Conservation (phyloP, 2,113 vertebrate genomes). For the Caretta caretta region DNA sequence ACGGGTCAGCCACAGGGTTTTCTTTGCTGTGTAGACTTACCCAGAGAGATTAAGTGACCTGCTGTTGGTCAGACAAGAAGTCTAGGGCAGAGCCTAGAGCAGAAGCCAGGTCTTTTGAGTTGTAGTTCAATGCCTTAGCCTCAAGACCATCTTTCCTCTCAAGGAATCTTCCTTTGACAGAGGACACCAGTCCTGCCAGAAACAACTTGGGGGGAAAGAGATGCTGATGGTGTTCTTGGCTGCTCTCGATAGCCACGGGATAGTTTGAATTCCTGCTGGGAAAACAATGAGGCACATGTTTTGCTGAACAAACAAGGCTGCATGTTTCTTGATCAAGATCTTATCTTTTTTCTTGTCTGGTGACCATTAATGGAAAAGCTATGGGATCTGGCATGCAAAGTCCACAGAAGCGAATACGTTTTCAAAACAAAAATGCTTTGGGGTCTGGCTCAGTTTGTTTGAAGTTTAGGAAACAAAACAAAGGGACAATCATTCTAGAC, state of each 20-base stretch:
- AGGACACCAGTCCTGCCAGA: background rate
- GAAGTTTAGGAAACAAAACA: background rate
- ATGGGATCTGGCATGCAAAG: background rate
- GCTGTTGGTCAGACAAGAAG: background rate
- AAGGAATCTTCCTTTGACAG: accelerated
- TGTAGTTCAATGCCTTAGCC: background rate
- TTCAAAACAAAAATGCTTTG: background rate
- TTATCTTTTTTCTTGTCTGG: conserved; percentile 12
- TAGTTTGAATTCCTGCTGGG: conserved; percentile 10
- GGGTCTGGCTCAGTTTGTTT: background rate
- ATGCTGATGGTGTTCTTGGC: background rate
- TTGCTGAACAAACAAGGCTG: conserved; percentile 3
- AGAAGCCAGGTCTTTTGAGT: background rate
- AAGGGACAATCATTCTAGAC: background rate
- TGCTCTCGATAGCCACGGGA: conserved; percentile 43
- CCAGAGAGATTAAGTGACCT: background rate
- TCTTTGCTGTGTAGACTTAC: background rate
- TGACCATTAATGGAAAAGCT: conserved; percentile 44
- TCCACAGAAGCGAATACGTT: background rate
- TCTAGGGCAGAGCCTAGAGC: accelerated
- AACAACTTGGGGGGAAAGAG: background rate
- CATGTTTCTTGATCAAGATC: conserved; percentile 22
- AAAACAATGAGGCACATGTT: background rate
- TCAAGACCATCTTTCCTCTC: background rate
- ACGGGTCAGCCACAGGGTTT: background rate